These are phyloP conservation scores for Meiosimyza decipiens DNA, from an alignment of 2,888 invertebrate genomes.

Conservation along the genomic window DNA sequence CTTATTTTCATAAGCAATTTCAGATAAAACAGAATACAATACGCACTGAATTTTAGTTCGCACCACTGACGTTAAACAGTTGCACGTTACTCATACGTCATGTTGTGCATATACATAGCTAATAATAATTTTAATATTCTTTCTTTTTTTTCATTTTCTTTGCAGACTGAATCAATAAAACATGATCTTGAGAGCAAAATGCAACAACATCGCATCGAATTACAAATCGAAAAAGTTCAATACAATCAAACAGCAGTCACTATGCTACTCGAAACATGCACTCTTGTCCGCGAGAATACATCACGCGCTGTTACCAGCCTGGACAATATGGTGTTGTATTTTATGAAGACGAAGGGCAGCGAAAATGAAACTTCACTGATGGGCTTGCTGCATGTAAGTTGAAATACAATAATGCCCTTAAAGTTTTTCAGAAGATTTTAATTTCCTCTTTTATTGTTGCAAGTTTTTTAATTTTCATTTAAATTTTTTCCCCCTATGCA, in stretches of 20 bases:
- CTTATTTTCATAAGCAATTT: too few relatives aligned
- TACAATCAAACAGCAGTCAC: conserved; percentile 82
- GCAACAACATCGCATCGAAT: conserved; percentile 76
- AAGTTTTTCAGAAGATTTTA: background rate
- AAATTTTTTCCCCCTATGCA: conserved; percentile 40
- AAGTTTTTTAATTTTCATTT: background rate
- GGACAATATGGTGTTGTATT: conserved; percentile 66
- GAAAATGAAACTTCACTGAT: conserved; percentile 65
- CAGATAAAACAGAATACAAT: too few relatives aligned
- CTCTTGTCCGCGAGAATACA: conserved; percentile 78
- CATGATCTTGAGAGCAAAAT: conserved; percentile 78
- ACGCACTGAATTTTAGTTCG: too few relatives aligned
- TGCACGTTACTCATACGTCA: too few relatives aligned
- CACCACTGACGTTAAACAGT: too few relatives aligned
- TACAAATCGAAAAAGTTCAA: conserved; percentile 81
- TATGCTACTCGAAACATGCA: conserved; percentile 75
- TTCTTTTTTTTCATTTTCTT: conserved; percentile 37
- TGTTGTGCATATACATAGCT: too few relatives aligned
- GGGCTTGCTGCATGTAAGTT: conserved; percentile 63
- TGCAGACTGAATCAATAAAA: conserved; percentile 81
- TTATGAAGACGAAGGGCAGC: conserved; percentile 65
- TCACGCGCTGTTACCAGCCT: conserved; percentile 73
- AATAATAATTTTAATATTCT: conserved; percentile 10
- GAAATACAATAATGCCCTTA: background rate
- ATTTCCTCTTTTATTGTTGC: background rate